A percentile compares a stretch with the other conserved stretches of the same genome.
Evolutionary conservation across 2,888 invertebrate species (phyloP).

Genomic region (Dorcus parallelipipedus): DNA sequence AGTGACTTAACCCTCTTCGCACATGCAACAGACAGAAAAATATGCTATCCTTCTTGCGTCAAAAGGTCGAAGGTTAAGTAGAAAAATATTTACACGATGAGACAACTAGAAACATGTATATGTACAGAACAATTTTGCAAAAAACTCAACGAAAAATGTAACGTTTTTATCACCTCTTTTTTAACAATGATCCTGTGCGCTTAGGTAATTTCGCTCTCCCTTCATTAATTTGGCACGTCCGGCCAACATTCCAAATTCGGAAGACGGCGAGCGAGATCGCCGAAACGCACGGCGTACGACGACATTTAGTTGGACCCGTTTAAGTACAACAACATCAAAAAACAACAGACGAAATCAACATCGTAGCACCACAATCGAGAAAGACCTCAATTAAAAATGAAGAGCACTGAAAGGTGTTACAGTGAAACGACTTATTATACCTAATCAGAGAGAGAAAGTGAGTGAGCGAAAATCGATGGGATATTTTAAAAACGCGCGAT

Average conservation of each 20-base stretch:
- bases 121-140: neutral
- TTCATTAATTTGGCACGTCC: no score
- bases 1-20: neutral
- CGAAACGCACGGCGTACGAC: neutral
- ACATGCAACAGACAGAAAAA: no score
- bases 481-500: constrained; percentile 9
- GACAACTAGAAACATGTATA: no score
- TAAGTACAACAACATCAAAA: constrained; percentile 17
- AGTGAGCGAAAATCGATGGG: constrained; percentile 7
- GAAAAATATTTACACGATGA: no score
- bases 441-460: constrained; percentile 1
- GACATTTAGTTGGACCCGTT: constrained; percentile 22
- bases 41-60: no score
- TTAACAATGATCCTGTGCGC: neutral
- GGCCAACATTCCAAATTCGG: no score
- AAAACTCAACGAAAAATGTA: neutral
- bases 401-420: no score
- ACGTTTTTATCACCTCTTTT: neutral
- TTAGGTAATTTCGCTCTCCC: no score
- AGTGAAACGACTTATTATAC: neutral
- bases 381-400: no score
- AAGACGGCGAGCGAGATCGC: no score
- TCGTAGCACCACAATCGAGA: no score
- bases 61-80: no score
- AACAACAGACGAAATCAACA: neutral